Conservation (phyloP, 2,888 invertebrate species). For the Agrypnus murinus region DNA sequence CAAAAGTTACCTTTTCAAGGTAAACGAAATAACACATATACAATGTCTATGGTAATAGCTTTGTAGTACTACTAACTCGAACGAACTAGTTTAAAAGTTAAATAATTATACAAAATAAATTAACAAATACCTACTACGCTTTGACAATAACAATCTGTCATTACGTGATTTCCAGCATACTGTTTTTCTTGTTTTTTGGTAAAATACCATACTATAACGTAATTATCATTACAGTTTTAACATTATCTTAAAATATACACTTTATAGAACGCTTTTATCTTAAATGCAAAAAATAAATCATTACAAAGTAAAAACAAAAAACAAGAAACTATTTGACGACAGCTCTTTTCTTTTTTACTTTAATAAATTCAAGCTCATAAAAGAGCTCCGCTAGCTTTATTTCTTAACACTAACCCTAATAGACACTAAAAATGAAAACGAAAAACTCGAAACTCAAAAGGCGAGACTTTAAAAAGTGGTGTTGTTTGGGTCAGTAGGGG, state of each 20-base stretch:
- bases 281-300: constrained; percentile 61
- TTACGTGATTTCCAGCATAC: constrained; percentile 46
- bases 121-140: constrained; percentile 36
- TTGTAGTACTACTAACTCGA: constrained; percentile 17
- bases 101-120: constrained; percentile 16
- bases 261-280: constrained; percentile 61
- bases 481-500: constrained; percentile 70
- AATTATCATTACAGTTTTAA: constrained; percentile 74
- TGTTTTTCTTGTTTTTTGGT: constrained; percentile 65
- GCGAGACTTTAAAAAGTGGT: constrained; percentile 66
- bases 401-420: constrained; percentile 35
- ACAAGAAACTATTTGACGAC: not conserved
- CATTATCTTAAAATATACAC: constrained; percentile 64
- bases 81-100: constrained; percentile 29
- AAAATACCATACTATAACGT: constrained; percentile 77
- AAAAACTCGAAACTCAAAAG: constrained; percentile 41
- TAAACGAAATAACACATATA: constrained; percentile 42
- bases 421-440: constrained; percentile 33
- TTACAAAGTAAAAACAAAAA: constrained; percentile 50
- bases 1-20: constrained; percentile 30
- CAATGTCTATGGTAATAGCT: constrained; percentile 31
- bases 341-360: not conserved
- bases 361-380: constrained; percentile 41
- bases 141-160: constrained; percentile 46
- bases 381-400: constrained; percentile 34